Base-by-base conservation (phyloP, 2,888 invertebrate species). In the Dicyrtoma fusca region DNA sequence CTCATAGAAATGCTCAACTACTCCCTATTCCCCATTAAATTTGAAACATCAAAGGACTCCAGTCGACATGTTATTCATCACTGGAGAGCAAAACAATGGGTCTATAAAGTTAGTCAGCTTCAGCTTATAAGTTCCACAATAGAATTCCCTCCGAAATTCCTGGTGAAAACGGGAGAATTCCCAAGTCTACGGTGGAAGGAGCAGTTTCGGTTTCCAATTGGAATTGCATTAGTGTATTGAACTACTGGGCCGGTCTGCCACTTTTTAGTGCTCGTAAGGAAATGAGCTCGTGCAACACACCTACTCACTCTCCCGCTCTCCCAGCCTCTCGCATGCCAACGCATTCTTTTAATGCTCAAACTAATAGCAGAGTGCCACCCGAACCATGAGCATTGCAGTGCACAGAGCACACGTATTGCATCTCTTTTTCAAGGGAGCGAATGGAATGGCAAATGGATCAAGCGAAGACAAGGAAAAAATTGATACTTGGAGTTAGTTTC, bases 21-120 rank as follows among this genome's bases (percentile, higher is more conserved):
- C 53, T 17, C 53, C n/a, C 19, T 53, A 3, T 21, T 17, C 53
- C 11, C 17, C 53, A 53, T 53, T 53, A 57, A 57, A 57, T 25
- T 25, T 57, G 57, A 57, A 25, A 57, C 25, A 57, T 57, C 25
- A 57, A 57, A 57, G 23, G 25, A 5, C 11, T n/a, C 14, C 34
- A 61, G 19, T 44, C 44, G 17, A 17, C n/a, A 10, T 44, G 57
- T 25, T 45, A 68, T 68, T 68, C 68, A 68, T 68, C 68, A 68
- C 57, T 42, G n/a, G 25, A 47, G 55, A 55, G 42, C 57, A 68
- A 68, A 68, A 68, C 68, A 68, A 68, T 68, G 57, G 68, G 23
- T 44, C 11, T 53, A 59, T 59, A 59, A 34, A 59, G 34, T 59
- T n/a, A n/a, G 21, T 59, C 34, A n/a, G 21, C 53, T 17, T 19